Evolutionary conservation across 2,113 vertebrate genomes (phyloP).

Genomic region (Craseonycteris thonglongyai): DNA sequence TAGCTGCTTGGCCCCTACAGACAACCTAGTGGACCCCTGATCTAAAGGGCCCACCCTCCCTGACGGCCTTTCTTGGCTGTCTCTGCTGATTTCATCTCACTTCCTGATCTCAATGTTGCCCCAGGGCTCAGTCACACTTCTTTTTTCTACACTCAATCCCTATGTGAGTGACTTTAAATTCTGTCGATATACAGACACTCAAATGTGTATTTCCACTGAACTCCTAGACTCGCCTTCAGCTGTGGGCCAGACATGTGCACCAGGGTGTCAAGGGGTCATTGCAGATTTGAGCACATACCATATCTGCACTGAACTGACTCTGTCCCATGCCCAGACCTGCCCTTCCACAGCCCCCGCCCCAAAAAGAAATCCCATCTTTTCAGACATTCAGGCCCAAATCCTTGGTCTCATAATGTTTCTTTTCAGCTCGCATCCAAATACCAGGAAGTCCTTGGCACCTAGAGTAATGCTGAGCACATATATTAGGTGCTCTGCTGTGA

Average conservation of each 20-base stretch:
- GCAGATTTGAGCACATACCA: not conserved
- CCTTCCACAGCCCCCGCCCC: not conserved
- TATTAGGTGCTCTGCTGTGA: not conserved
- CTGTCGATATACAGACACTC: fast-evolving
- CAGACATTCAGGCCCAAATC: not conserved
- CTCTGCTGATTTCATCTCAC: not conserved
- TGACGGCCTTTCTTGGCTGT: not conserved
- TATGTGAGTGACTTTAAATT: not conserved
- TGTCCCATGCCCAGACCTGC: not conserved
- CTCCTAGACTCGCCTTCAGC: not conserved
- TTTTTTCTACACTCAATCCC: not conserved
- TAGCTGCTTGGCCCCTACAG: not conserved
- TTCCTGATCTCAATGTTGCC: not conserved
- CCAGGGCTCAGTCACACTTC: not conserved
- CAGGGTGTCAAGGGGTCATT: not conserved
- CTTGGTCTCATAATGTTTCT: not conserved
- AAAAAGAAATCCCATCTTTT: not conserved
- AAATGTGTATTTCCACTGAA: not conserved
- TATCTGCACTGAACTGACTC: not conserved
- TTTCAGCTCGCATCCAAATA: not conserved
- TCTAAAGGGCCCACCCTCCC: fast-evolving
- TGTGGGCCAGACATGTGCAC: not conserved
- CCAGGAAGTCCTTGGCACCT: not conserved
- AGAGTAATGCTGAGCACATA: fast-evolving
- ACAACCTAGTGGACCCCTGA: fast-evolving